A percentile compares a stretch with the other conserved stretches of the same genome.
phyloP scores from a whole-genome alignment of 2,113 vertebrate genomes.

The Bagarius yarrelli region DNA sequence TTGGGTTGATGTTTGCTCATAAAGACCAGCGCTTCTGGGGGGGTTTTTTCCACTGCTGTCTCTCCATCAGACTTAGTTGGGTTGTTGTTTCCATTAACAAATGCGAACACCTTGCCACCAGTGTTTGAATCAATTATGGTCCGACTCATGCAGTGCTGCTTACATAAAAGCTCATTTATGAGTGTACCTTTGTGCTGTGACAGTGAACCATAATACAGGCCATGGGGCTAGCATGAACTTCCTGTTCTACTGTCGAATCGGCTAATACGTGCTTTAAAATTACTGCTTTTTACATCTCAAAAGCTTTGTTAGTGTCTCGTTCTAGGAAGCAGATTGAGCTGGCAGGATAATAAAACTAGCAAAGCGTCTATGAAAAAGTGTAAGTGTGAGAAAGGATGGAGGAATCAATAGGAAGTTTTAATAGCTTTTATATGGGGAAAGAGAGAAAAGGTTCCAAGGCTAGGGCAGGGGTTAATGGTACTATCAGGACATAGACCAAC shows the following conservation, averaged over 20 bases:
- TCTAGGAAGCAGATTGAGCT: slow-evolving; percentile 30
- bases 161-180: slow-evolving; percentile 26
- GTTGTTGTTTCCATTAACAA: slow-evolving; percentile 49
- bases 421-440: slow-evolving; percentile 83
- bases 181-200: not conserved
- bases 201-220: slow-evolving; percentile 15
- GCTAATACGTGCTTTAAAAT: slow-evolving; percentile 30
- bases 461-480: slow-evolving; percentile 89
- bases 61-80: slow-evolving; percentile 45
- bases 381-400: slow-evolving; percentile 49
- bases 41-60: slow-evolving; percentile 39
- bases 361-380: slow-evolving; percentile 49
- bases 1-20: slow-evolving; percentile 46
- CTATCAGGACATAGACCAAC: slow-evolving; percentile 90
- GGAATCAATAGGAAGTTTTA: slow-evolving; percentile 89
- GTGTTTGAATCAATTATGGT: slow-evolving; percentile 49
- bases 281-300: slow-evolving; percentile 22
- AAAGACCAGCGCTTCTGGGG: slow-evolving; percentile 39
- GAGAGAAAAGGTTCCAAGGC: slow-evolving; percentile 86
- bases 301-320: slow-evolving; percentile 24
- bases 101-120: slow-evolving; percentile 45
- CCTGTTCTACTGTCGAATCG: slow-evolving; percentile 20
- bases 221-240: slow-evolving; percentile 3
- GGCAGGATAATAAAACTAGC: slow-evolving; percentile 44
- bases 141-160: slow-evolving; percentile 38